These are phyloP conservation scores for Cranoglanis bouderius DNA, from an alignment of 2,113 vertebrate genomes.

Conservation along the genomic window DNA sequence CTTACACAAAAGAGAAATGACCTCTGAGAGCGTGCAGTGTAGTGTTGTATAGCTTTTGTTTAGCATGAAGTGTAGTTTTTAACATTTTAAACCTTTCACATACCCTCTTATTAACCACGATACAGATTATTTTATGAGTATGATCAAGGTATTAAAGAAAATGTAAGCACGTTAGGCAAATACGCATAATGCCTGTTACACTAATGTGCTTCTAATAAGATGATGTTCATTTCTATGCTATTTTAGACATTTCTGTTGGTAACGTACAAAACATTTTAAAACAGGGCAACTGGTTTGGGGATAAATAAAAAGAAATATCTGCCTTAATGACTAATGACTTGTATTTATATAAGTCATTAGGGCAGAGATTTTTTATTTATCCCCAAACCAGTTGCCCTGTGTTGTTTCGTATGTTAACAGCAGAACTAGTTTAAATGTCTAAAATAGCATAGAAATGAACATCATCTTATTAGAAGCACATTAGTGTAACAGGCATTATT, in stretches of 20 bases:
- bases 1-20: conserved; percentile 6
- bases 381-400: not conserved
- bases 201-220: too few relatives aligned
- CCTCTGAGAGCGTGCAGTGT: not conserved
- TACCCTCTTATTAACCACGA: not conserved
- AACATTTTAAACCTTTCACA: not conserved
- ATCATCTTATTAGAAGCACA: not conserved
- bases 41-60: conserved; percentile 4
- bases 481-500: not conserved
- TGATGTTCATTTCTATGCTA: too few relatives aligned
- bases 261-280: too few relatives aligned
- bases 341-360: not conserved
- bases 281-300: too few relatives aligned
- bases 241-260: too few relatives aligned
- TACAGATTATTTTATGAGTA: not conserved
- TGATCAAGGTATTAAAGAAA: not conserved
- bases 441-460: not conserved
- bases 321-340: too few relatives aligned
- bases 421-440: not conserved
- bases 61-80: not conserved
- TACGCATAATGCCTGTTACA: not conserved
- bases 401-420: not conserved
- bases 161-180: not conserved
- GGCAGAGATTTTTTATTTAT: not conserved
- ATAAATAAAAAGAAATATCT: too few relatives aligned